These are phyloP conservation scores for Scolopax mira DNA, from an alignment of 2,113 vertebrate genomes.

Conservation along the genomic window DNA sequence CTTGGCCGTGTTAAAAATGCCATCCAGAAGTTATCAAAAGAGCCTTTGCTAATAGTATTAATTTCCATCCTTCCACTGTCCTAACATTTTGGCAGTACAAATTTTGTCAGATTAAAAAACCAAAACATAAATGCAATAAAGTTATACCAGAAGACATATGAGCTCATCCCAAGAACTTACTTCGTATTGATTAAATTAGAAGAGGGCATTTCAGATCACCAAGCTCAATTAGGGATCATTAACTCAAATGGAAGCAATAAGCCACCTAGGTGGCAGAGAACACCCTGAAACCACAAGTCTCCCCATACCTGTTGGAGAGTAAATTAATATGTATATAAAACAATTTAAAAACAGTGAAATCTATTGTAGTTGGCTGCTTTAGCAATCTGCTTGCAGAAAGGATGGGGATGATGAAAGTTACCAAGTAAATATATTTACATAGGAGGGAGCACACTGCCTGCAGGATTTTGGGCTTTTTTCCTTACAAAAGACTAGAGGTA, in stretches of 20 bases:
- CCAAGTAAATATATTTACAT: neutral
- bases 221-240: neutral
- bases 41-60: neutral
- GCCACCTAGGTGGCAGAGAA: neutral
- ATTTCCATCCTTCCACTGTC: neutral
- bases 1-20: neutral
- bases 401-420: neutral
- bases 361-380: neutral
- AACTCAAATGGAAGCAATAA: neutral
- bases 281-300: neutral
- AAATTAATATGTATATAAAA: neutral
- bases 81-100: neutral
- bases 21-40: neutral
- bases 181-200: neutral
- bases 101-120: neutral
- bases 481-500: neutral
- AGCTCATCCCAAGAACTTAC: neutral
- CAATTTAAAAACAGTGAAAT: neutral
- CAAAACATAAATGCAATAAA: neutral
- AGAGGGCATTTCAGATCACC: neutral
- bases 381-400: neutral
- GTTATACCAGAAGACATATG: neutral
- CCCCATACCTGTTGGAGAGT: neutral
- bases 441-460: fast-evolving
- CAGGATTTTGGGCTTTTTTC: neutral